Base-by-base conservation (phyloP, 2,113 vertebrate genomes). In the Trichechus manatus region DNA sequence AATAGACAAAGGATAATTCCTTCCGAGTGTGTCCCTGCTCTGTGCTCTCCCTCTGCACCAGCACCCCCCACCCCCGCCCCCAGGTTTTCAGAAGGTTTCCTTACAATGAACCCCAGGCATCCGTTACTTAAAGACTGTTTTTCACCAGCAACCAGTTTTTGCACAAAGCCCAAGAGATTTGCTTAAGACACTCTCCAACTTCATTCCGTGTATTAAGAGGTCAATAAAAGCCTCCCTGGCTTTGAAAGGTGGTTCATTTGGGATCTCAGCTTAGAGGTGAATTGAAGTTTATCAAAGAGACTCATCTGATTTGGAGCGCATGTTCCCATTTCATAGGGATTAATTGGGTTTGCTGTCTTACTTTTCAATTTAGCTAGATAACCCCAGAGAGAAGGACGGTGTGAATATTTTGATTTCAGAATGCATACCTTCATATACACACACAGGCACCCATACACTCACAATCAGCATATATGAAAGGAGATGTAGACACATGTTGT, bases 81-180 rank as follows among this genome's bases (percentile, higher is more conserved):
- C 88, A 17, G 39, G 42, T 78, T 89, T 94, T 88, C 93, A 72
- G 33, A 82, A 77, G n/a, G 1, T 77, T 74, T 92, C 47, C 80
- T 96, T 92, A n/a, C 75, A 82, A 23, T 39, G 59, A 96, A 80
- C 97, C 89, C n/a, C 27, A 91, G 66, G 53, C 44, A 96, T 68
- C 84, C 47, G 91, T 95, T 96, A 95, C 97, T 96, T 97, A 95
- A 97, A 97, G 85, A 83, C 80, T 95, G n/a, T 93, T 91, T 50
- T 97, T 92, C 74, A 95, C 79, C 90, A 94, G 68, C 42, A 94
- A 93, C 75, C 36, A 3, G 11, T 94, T 64, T 93, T 89, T 84
- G 23, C 61, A 95, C n/a, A 91, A 85, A 50, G 15, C 91, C 64
- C 89, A 82, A 85, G 91, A 98, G 89, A 53, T 93, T 96, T 96